phyloP scores from a whole-genome alignment of 1,140 invertebrate genomes.

The Proales similis region DNA sequence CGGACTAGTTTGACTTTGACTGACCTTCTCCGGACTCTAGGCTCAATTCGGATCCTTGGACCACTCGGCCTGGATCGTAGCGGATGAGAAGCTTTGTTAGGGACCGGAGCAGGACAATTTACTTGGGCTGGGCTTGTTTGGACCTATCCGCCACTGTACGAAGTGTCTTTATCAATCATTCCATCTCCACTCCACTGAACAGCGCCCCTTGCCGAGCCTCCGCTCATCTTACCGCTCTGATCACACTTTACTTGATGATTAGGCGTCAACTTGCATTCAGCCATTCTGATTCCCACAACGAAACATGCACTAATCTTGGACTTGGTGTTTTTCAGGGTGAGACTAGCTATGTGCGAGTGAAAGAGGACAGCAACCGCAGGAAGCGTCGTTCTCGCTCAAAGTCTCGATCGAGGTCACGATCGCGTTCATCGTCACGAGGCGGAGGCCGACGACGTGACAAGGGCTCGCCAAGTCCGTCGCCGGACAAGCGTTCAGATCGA shows the following conservation, averaged over 20 bases:
- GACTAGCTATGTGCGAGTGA: slow-evolving; percentile 9
- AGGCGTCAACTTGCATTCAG: not conserved
- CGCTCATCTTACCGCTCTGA: slow-evolving; percentile 1
- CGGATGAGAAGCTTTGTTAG: no score
- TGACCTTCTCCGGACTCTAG: no score
- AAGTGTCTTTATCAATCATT: not conserved
- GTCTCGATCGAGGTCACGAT: slow-evolving; percentile 31
- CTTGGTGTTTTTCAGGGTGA: slow-evolving; percentile 20
- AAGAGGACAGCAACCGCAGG: not conserved
- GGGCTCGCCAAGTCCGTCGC: no score
- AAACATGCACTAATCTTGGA: not conserved
- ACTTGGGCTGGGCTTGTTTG: no score
- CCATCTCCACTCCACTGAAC: not conserved
- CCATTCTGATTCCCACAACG: not conserved
- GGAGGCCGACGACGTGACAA: no score
- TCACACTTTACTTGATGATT: not conserved
- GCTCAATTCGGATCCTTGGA: no score
- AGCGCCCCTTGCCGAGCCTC: slow-evolving; percentile 12
- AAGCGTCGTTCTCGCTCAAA: not conserved
- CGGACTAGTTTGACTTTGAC: not conserved
- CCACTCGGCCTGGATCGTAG: no score
- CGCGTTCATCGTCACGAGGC: no score
- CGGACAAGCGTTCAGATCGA: no score
- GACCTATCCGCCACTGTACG: not conserved
- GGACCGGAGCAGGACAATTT: no score